Base-by-base conservation (phyloP, 2,113 vertebrate genomes). In the cat (Felis catus) region DNA sequence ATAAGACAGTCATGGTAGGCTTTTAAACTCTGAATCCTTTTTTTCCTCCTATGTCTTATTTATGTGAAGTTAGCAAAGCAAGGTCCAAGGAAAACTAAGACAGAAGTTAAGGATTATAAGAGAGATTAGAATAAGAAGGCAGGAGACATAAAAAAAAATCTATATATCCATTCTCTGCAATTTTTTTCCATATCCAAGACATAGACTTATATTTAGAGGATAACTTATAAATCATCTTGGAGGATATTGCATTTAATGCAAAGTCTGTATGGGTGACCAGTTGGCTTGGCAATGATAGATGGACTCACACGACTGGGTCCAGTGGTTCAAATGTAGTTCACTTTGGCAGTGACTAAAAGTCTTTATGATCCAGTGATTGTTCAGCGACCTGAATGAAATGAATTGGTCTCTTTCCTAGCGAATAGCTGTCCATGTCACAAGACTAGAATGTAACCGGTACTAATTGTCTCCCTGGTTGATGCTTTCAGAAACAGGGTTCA, bases 391-490 rank as follows among this genome's bases (percentile, higher is more conserved):
- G 94, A 94, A 97, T 97, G 97, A 97, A 96, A 98, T 96, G 97
- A 95, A 97, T 98, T 58, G 95, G 97, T 97, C 88, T 97, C 82
- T 96, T 97, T 97, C 73, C 89, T 94, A 45, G 85, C 81, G 89
- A 97, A 93, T 98, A 84, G 96, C 95, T 95, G 95, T 93, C 82
- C 93, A 68, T 91, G 94, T 98, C 95, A 91, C 79, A 79, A 94
- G 97, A 95, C 95, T 70, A 94, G 93, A 91, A 90, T 93, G 94
- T 94, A 96, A 97, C 96, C 3, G 55, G 92, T 97, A 94, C 97
- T 98, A 98, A 98, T 97, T 97, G 97, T 97, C 95, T 98, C 92
- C 88, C 95, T 93, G 61, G 97, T 87, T 97, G 97, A 97, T 97
- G 94, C 90, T 94, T 93, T 96, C 96, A 94, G 96, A 91, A 95